Evolutionary conservation across 2,797 vertebrate genomes (phyloP), one percentile per base, ranked within the genome.

Genomic region (Cygnus olor): DNA sequence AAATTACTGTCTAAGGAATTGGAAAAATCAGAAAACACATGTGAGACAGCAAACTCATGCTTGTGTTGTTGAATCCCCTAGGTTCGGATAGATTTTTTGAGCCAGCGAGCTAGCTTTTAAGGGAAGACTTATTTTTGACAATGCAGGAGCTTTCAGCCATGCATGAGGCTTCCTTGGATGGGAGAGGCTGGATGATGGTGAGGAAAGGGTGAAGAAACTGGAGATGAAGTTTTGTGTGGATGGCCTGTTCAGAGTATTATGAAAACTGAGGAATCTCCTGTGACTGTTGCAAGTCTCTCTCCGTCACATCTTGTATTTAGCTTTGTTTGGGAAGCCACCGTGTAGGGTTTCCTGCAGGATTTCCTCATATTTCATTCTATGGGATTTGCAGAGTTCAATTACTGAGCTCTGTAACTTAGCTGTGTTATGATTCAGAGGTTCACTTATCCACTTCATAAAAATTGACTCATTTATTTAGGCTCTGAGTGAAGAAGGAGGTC

Each of bases 401-500:
- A 69, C 24, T 44, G 65, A 87, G 34, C 38, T 71, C 38, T 28
- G 0, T 32, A 80, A 86, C 7, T 70, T 40, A 66, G 28, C 61
- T 11, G 28, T 57, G 32, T 82, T 86, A 78, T 53, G 85, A 74
- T 80, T 78, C 44, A 91, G 36, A 58, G 40, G 60, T 70, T 89
- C 60, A 44, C 27, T 88, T 94, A 36, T 0, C 21, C 42, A 63
- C 34, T 44, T 85, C 3, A 32, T 5, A 74, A 78, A 89, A 92
- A 65, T 3, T 2, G 22, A 89, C 34, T 78, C 7, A 45, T 82
- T 89, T 89, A 73, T 85, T 92, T 85, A 72, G 51, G 40, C 34
- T 83, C 63, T 66, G 69, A 60, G 79, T 66, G 51, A 49, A 90
- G 76, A 89, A 90, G 72, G 88, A 92, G 95, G 95, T 96, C 93